Evolutionary conservation across 2,797 vertebrate species (phyloP), one percentile per base, ranked within the genome.

Genomic region (Trachops cirrhosus): DNA sequence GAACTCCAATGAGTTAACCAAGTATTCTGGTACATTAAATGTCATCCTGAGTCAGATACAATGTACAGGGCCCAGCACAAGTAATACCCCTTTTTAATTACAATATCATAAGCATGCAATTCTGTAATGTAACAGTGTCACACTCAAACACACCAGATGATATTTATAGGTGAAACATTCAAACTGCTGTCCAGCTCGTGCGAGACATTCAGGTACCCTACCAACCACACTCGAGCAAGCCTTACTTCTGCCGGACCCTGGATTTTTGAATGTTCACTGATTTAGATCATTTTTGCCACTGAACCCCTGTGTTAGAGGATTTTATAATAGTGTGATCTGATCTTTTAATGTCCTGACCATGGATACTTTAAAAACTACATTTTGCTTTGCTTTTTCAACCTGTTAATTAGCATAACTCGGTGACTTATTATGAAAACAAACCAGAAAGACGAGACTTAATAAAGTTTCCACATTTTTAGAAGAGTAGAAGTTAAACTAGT

Each of bases 391-490:
- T 91, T 85, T 54, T 79, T 85, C 80, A 67, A 82, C 37, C 57
- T 44, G 21, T 73, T 85, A 52, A 82, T 54, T 74, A 78, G 19
- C 54, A 0, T 46, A 88, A 80, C 34, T 78, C n/a, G 15, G 37
- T 84, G 80, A 71, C 34, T 86, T 41, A 70, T 59, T 94, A 92
- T 12, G 70, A 82, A 94, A 80, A 62, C 11, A 92, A 80, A 50
- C 18, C 14, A 32, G 15, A 86, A 86, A 89, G 52, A 41, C 22
- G 52, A 87, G 44, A 59, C 2, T 59, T 89, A 71, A 62, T 37
- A 71, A 82, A 62, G 67, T 77, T 90, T 93, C 59, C 34, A 41
- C 79, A 78, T 34, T 64, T 44, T 80, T 41, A 68, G 32, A 79
- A 80, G 5, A 68, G 12, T 29, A 41, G 74, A 50, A n/a, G 54